phyloP scores from a whole-genome alignment of 2,888 invertebrate species.

The Heterodera filipjevi region DNA sequence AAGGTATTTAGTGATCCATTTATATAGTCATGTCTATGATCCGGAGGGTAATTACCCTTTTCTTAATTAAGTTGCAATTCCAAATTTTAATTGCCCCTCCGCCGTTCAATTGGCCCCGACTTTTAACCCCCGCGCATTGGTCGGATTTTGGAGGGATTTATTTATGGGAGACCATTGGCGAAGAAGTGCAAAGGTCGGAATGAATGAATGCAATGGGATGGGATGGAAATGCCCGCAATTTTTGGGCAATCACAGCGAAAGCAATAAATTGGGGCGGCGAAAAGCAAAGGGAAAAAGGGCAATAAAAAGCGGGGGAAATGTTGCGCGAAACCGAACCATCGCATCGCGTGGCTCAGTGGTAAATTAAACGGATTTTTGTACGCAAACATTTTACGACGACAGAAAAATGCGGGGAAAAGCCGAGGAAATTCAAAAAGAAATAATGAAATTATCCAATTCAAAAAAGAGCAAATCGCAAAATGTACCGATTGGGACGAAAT shows the following conservation, averaged over 20 bases:
- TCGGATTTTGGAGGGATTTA: neutral
- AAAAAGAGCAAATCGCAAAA: too few relatives aligned
- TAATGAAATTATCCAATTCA: neutral
- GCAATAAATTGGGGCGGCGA: neutral
- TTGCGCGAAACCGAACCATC: too few relatives aligned
- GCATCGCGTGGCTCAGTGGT: too few relatives aligned
- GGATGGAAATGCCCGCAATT: neutral
- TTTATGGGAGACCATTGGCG: neutral
- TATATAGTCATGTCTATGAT: too few relatives aligned
- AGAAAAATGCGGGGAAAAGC: too few relatives aligned
- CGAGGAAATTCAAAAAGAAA: too few relatives aligned
- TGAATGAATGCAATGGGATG: neutral
- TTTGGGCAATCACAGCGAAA: neutral
- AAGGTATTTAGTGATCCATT: too few relatives aligned
- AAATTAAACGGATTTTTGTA: too few relatives aligned
- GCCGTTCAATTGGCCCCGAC: neutral
- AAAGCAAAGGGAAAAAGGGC: too few relatives aligned
- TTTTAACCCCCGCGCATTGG: neutral
- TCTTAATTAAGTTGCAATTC: neutral
- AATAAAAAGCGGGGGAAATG: too few relatives aligned
- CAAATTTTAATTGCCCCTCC: neutral
- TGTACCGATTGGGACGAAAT: neutral
- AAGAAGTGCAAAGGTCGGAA: neutral
- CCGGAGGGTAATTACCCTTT: too few relatives aligned
- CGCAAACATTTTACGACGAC: too few relatives aligned